These are phyloP conservation scores for Morelia viridis DNA, from an alignment of 2,797 vertebrate genomes.

Conservation along the genomic window DNA sequence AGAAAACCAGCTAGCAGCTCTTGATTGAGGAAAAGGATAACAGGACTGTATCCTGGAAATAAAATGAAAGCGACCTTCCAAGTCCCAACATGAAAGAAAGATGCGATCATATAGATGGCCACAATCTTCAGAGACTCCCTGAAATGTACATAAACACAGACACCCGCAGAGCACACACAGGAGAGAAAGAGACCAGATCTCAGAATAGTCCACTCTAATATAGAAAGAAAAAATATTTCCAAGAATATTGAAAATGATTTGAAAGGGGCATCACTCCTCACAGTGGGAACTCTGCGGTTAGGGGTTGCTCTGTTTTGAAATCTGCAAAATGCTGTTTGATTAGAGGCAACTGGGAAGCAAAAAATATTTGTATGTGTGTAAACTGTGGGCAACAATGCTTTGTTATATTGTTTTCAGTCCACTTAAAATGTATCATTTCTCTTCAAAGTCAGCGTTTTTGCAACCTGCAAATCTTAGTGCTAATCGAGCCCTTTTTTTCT, in stretches of 20 bases:
- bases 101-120: neutral
- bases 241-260: neutral
- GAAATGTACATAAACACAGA: neutral
- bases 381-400: neutral
- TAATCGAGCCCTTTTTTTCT: neutral
- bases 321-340: neutral
- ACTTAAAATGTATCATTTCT: neutral
- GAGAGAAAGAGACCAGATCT: neutral
- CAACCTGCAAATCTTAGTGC: slow-evolving; percentile 2
- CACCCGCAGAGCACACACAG: neutral
- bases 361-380: neutral
- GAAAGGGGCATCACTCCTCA: neutral
- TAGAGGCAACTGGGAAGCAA: neutral
- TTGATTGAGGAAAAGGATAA: neutral
- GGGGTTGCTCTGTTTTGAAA: neutral
- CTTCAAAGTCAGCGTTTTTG: neutral
- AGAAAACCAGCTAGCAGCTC: slow-evolving; percentile 2
- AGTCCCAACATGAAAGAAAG: neutral
- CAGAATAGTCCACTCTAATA: neutral
- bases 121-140: neutral
- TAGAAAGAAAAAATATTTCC: neutral
- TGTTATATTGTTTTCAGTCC: neutral
- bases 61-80: neutral
- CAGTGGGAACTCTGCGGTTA: too few relatives aligned
- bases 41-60: neutral